Evolutionary conservation across 2,888 invertebrate species (phyloP).

Genomic region (Chironomus tentans): DNA sequence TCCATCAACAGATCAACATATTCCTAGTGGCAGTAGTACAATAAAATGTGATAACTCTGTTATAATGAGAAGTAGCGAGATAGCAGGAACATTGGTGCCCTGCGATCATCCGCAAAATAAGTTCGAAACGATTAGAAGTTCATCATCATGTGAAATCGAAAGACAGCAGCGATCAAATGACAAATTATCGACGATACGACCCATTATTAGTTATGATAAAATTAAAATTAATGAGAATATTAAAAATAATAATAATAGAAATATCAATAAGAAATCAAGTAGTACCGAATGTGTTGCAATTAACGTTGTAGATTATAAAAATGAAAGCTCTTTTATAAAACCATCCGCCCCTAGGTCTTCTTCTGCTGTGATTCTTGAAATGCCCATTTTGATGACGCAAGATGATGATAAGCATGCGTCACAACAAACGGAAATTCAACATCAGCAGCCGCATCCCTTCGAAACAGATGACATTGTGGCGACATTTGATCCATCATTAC

Average conservation of each 20-base stretch:
- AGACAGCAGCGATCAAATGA: conserved; percentile 26
- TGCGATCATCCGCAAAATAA: background rate
- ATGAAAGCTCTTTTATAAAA: conserved; percentile 29
- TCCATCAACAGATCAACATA: conserved; percentile 28
- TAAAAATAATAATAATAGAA: conserved; percentile 6
- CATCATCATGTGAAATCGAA: conserved; percentile 27
- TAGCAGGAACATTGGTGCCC: background rate
- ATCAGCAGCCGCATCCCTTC: background rate
- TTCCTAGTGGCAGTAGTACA: conserved; percentile 17
- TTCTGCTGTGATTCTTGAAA: conserved; percentile 39
- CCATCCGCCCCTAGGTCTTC: conserved; percentile 3
- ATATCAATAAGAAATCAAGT: conserved; percentile 27
- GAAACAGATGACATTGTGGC: conserved; percentile 28
- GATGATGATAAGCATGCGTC: too few species aligned
- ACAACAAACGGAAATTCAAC: background rate
- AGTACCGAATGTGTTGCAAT: conserved; percentile 29
- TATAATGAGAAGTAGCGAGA: conserved; percentile 1
- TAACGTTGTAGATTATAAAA: conserved; percentile 27
- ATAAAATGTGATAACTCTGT: conserved; percentile 8
- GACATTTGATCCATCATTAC: conserved; percentile 31
- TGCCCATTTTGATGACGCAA: conserved; percentile 32
- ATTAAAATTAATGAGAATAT: background rate
- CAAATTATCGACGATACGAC: conserved; percentile 12
- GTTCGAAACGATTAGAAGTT: conserved; percentile 18
- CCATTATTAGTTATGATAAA: conserved; percentile 17